Base-by-base conservation (phyloP, 2,888 invertebrate genomes). In the Drosophila kambysellisi region DNA sequence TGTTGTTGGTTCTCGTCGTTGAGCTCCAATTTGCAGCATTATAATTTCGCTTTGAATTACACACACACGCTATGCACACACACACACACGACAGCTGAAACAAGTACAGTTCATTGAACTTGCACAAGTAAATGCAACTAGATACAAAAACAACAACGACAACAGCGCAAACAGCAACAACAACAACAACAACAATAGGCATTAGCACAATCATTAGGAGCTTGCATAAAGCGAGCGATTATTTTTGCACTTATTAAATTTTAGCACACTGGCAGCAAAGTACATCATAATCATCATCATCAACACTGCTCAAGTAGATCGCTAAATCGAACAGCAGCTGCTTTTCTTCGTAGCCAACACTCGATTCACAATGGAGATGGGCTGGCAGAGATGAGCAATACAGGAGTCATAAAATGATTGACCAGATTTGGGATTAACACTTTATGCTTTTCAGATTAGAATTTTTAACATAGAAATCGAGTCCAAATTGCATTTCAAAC, bases 211-310 rank as follows among this genome's bases (percentile, higher is more conserved):
- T 73, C 64, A 78, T 81, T 81, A 82, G 72, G 76, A 74, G 88
- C 78, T 87, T 87, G 74, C 84, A 87, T 87, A 87, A 69, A 76
- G 74, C 73, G 39, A 59, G 73, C 74, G 82, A 82, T 88, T 81
- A 81, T 88, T 88, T 82, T 59, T 88, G 81, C 88, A 85, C 88
- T 85, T 85, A 85, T 85, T 88, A 82, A 85, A 88, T 85, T 85
- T 82, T 70, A 85, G 85, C 83, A 82, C 82, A 80, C 61, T 53
- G 50, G 29, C 33, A 53, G 65, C 59, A 72, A 70, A 73, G 81
- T 56, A 61, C 77, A 73, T 74, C 64, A 77, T 77, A 66, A 77
- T 77, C 65, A 69, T 77, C 59, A 70, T 77, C 62, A 76, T 64
- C 76, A 59, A 59, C 58, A 51, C 35, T 56, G 50, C 53, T 46